A percentile compares a stretch with the other conserved stretches of the same genome.
These are phyloP conservation scores for Sphaerophoria taeniata DNA, from an alignment of 2,888 invertebrate genomes.

Conservation along the genomic window DNA sequence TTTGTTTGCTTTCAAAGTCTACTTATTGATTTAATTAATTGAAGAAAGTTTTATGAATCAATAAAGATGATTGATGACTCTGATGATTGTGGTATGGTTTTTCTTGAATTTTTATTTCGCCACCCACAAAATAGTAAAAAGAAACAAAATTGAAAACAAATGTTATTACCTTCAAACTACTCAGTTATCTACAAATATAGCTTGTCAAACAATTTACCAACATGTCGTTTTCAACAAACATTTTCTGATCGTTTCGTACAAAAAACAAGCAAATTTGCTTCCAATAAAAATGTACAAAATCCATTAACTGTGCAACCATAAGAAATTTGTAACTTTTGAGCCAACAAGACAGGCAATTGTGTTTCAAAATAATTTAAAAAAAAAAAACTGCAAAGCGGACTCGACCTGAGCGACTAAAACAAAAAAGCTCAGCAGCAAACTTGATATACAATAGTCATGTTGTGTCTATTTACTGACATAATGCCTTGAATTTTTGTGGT, in stretches of 20 bases:
- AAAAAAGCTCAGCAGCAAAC: no score
- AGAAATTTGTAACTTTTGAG: no score
- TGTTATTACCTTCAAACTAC: not conserved
- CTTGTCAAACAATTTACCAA: constrained; percentile 8
- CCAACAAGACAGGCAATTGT: no score
- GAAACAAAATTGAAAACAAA: not conserved
- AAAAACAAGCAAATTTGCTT: constrained; percentile 45
- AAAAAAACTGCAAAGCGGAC: no score
- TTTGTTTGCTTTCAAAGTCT: constrained; percentile 41
- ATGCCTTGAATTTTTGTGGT: no score
- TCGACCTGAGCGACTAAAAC: no score
- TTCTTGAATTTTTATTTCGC: constrained; percentile 8
- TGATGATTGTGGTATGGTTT: constrained; percentile 61
- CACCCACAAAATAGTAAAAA: constrained; percentile 10
- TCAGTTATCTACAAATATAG: not conserved
- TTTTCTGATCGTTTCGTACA: not conserved
- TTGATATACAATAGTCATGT: no score
- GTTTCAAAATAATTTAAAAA: no score
- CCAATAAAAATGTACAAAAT: constrained; percentile 60
- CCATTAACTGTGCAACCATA: no score
- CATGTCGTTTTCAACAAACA: constrained; percentile 38
- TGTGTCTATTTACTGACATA: no score
- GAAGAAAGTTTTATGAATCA: constrained; percentile 50
- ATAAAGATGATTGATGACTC: constrained; percentile 48
- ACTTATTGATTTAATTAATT: constrained; percentile 39